Conservation (phyloP, 2,113 vertebrate species). For the Camelus bactrianus region DNA sequence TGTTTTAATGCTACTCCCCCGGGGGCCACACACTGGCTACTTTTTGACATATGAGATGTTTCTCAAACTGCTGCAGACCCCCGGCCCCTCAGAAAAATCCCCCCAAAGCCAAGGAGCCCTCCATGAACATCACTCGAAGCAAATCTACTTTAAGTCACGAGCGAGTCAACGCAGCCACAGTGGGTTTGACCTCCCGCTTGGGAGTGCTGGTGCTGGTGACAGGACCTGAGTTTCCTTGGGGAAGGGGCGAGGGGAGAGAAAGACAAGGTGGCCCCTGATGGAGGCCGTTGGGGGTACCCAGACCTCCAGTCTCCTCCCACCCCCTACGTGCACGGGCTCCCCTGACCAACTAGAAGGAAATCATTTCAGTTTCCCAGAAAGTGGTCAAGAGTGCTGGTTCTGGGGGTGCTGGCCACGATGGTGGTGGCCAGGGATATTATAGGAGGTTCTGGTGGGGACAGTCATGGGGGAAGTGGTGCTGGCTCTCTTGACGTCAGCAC, state of each 20-base stretch:
- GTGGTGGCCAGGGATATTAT: rapidly evolving
- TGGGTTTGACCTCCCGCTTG: not conserved
- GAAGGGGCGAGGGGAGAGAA: no score
- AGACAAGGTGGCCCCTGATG: not conserved
- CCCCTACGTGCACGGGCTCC: not conserved
- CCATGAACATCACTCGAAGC: not conserved
- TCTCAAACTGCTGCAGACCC: not conserved
- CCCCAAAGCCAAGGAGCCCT: not conserved
- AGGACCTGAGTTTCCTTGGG: not conserved
- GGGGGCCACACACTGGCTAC: not conserved
- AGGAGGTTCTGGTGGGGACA: not conserved
- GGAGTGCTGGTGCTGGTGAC: not conserved
- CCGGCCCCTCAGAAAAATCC: not conserved
- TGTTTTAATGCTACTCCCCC: rapidly evolving
- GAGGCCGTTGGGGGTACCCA: not conserved
- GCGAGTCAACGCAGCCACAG: not conserved
- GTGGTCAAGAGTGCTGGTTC: not conserved
- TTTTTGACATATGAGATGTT: not conserved
- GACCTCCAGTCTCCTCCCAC: not conserved
- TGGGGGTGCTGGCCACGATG: rapidly evolving
- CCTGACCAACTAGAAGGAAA: not conserved
- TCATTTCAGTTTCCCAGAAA: not conserved
- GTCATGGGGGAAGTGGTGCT: rapidly evolving
- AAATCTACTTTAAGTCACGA: not conserved
- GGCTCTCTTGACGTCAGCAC: rapidly evolving